Evolutionary conservation across 2,888 invertebrate genomes (phyloP).

Genomic region (Archips crataeganus): DNA sequence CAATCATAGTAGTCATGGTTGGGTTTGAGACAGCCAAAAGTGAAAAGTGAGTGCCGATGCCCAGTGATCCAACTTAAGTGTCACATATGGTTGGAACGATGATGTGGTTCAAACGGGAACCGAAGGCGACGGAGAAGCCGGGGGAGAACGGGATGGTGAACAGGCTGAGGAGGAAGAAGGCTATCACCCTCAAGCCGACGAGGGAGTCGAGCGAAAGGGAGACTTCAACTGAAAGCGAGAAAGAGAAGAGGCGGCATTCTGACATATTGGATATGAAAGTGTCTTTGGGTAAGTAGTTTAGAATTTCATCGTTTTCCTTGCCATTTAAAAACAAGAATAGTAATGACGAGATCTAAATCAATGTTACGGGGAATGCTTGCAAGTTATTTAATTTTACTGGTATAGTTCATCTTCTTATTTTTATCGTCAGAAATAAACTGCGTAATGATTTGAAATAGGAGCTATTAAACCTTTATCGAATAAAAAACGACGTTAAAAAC

Average conservation of each 20-base stretch:
- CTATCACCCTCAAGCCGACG: constrained; percentile 70
- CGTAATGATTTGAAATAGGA: constrained; percentile 15
- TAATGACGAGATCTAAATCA: background rate
- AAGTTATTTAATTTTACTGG: background rate
- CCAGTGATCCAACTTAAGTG: constrained; percentile 9
- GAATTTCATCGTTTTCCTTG: constrained; percentile 53
- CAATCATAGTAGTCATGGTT: background rate
- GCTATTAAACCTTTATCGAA: constrained; percentile 26
- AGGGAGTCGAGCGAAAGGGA: constrained; percentile 80
- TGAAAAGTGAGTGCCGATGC: constrained; percentile 30
- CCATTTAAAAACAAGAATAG: constrained; percentile 47
- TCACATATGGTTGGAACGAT: constrained; percentile 60
- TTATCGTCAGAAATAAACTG: background rate
- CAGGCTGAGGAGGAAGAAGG: constrained; percentile 76
- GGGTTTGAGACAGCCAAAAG: background rate
- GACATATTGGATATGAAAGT: constrained; percentile 80
- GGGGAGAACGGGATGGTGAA: constrained; percentile 72
- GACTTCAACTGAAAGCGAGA: constrained; percentile 79
- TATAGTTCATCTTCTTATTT: background rate
- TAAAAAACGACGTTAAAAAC: constrained; percentile 19
- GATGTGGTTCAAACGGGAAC: constrained; percentile 83
- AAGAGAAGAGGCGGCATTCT: constrained; percentile 77
- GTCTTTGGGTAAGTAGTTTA: constrained; percentile 68
- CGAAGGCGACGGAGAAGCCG: constrained; percentile 71
- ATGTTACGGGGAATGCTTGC: constrained; percentile 34